These are phyloP conservation scores for Euglossa dilemma DNA, from an alignment of 1,140 invertebrate species.

Conservation along the genomic window DNA sequence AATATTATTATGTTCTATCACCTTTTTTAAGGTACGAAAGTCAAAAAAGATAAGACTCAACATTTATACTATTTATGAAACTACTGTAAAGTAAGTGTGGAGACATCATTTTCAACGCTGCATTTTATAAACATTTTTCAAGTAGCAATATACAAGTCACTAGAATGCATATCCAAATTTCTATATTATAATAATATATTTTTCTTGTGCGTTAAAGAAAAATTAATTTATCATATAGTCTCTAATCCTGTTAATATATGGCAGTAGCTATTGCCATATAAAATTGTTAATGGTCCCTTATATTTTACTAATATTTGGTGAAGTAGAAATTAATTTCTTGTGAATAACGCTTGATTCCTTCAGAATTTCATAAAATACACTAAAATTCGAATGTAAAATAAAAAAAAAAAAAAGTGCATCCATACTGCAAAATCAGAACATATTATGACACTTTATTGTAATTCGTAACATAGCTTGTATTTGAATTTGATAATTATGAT, in stretches of 20 bases:
- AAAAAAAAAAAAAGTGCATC: not conserved
- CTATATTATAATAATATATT: constrained; percentile 17
- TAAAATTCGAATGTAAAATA: constrained; percentile 21
- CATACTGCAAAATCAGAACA: not conserved
- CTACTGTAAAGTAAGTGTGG: constrained; percentile 37
- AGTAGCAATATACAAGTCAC: constrained; percentile 60
- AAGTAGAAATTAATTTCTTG: constrained; percentile 1
- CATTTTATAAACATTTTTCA: constrained; percentile 54
- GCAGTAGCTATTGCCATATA: not conserved
- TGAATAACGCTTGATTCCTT: not conserved
- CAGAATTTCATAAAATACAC: constrained; percentile 3
- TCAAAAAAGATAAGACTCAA: constrained; percentile 45
- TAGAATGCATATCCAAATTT: constrained; percentile 48
- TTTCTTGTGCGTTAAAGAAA: not conserved
- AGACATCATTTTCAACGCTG: constrained; percentile 38
- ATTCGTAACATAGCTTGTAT: constrained; percentile 23
- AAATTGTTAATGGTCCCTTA: not conserved
- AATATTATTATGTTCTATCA: constrained; percentile 53
- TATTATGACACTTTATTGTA: constrained; percentile 2
- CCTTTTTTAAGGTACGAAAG: constrained; percentile 21
- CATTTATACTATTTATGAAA: constrained; percentile 54
- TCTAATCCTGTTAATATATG: not conserved
- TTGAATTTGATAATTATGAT: constrained; percentile 7
- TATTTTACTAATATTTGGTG: not conserved
- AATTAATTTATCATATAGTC: not conserved